These are phyloP conservation scores for Sepioteuthis lessoniana DNA, from an alignment of 2,888 invertebrate genomes.

Conservation along the genomic window DNA sequence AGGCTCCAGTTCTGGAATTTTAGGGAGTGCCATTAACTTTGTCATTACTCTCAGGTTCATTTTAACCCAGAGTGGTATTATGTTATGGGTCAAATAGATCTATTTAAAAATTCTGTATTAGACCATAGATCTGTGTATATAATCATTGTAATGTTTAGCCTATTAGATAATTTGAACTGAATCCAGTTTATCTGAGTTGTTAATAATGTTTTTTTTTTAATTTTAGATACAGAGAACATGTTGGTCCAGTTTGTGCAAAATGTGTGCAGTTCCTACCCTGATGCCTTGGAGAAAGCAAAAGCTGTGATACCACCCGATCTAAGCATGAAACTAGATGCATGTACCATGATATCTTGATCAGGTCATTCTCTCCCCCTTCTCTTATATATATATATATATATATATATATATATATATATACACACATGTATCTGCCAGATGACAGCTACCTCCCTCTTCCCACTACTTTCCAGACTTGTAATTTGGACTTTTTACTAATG, in stretches of 20 bases:
- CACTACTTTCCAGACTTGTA: not conserved
- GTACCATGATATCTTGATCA: constrained; percentile 52
- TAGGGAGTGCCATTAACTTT: too few relatives aligned
- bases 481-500: not conserved
- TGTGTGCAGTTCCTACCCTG: constrained; percentile 60
- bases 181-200: not conserved
- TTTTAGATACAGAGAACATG: constrained; percentile 63
- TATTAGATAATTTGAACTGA: not conserved
- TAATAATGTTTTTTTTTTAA: not conserved
- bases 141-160: too few relatives aligned
- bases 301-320: constrained; percentile 57
- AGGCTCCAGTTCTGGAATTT: too few relatives aligned
- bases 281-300: constrained; percentile 59
- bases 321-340: constrained; percentile 60
- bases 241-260: constrained; percentile 65
- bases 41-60: too few relatives aligned
- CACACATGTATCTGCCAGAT: not conserved
- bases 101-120: too few relatives aligned
- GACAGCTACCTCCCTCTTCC: not conserved
- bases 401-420: too few relatives aligned
- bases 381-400: too few relatives aligned
- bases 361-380: not conserved
- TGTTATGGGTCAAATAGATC: too few relatives aligned
- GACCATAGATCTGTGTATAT: too few relatives aligned
- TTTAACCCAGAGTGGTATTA: too few relatives aligned